Evolutionary conservation across 2,797 vertebrate genomes (phyloP), one percentile per base, ranked within the genome.

Genomic region (Gallinago stenura): DNA sequence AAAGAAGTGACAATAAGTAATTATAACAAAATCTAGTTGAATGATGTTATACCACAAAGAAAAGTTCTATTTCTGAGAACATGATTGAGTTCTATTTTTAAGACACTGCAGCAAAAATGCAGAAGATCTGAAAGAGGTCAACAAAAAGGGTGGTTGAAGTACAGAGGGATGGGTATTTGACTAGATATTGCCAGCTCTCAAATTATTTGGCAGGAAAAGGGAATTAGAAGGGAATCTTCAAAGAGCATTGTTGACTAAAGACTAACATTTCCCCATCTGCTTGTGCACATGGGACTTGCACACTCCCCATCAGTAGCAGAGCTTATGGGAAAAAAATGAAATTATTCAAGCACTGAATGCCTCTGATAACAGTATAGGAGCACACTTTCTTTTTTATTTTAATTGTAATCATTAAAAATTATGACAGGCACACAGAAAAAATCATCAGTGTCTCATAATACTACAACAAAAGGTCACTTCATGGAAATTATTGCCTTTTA

Each of bases 141-240:
- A 81, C 15, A 43, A 76, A 88, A 93, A 84, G 80, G 54, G 45
- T 77, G 43, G 51, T 0, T 60, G 51, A 94, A 93, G 56, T 77
- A 87, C 45, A 46, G 72, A 83, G 66, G 60, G 62, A 89, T 18
- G 70, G 15, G 43, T 79, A 76, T 82, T 76, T 57, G 16, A 88
- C 70, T 93, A 79, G 31, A 70, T 84, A 93, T 37, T 73, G 85
- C 93, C 85, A 95, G 45, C 56, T 72, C 33, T 77, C 70, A 84
- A 93, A 96, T 93, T 96, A 91, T 95, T 96, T 96, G 93, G 93
- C 95, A 94, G 90, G 95, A 88, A 95, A 95, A 94, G 39, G 72
- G 70, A 97, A 93, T 95, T 95, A 94, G 48, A 96, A 91, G 69
- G 43, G 58, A 92, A 95, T 71, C 93, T 95, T 96, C 95, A 97